Percentiles rank a stretch among this genome's conserved stretches.
phyloP scores from a whole-genome alignment of 2,888 invertebrate genomes.

The Tachina lurida region DNA sequence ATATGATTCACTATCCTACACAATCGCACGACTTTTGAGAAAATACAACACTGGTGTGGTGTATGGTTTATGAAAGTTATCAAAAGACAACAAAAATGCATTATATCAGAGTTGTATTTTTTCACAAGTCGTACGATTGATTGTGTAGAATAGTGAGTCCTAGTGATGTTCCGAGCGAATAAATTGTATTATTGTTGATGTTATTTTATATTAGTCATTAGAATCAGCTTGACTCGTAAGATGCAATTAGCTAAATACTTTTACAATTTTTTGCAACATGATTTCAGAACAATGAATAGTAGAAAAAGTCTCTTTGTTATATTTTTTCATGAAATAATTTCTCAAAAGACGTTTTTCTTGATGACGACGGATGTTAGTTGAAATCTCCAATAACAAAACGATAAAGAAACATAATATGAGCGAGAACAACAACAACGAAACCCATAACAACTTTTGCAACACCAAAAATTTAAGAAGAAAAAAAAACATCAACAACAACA shows the following conservation, averaged over 20 bases:
- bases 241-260: neutral
- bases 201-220: neutral
- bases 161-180: too few species aligned
- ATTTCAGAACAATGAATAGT: neutral
- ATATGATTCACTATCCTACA: too few species aligned
- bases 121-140: too few species aligned
- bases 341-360: conserved; percentile 35
- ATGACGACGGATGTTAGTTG: conserved; percentile 33
- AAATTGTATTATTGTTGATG: too few species aligned
- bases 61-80: too few species aligned
- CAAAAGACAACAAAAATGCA: too few species aligned
- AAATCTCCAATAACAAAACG: conserved; percentile 6
- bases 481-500: conserved; percentile 41
- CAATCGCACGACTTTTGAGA: too few species aligned
- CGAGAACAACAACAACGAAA: conserved; percentile 10
- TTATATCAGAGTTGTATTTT: too few species aligned
- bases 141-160: too few species aligned
- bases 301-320: conserved; percentile 7
- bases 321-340: conserved; percentile 11
- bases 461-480: conserved; percentile 8
- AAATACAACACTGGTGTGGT: too few species aligned
- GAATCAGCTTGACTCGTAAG: neutral
- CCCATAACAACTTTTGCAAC: conserved; percentile 43
- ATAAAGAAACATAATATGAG: conserved; percentile 26
- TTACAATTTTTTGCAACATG: neutral